Base-by-base conservation (phyloP, 2,888 invertebrate species). In the Hipparchia sbordonii region DNA sequence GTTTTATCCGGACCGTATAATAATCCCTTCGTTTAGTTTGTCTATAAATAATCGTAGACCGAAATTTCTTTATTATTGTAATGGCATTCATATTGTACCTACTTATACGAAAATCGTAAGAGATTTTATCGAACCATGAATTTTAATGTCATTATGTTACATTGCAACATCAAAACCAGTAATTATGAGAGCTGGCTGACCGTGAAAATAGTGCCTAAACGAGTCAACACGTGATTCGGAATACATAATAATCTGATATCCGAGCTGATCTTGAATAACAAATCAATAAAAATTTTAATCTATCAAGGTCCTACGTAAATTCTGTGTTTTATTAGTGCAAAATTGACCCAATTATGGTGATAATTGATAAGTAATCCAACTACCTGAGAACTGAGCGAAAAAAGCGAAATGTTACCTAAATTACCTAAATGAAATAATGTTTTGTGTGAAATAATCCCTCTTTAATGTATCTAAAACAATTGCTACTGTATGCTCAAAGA, bases 161-260 rank as follows among this genome's bases (percentile, higher is more conserved):
- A 57, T 67, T 67, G 56, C 67, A 57, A 67, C 46, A 67, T 12
- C 45, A 67, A 67, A 57, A 56, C 67, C 13, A 57, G 67, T 56
- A 57, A 67, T 67, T 57, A 57, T 57, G 45, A 10, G 57, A 56
- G 39, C 54, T 67, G 45, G 57, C 56, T 46, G 67, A 46, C 67
- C 67, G 46, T 67, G 67, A 57, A 67, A 67, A 67, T 57, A 10
- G 54, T 67, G 33, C 9, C 57, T 54, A 45, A 56, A 13, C 13
- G 33, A 13, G 52, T 45, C 45, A 45, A 46, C 65, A 65, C 46
- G 56, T 67, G 13, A 46, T 67, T 67, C 45, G 46, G 57, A 57
- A 45, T 56, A 56, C 56, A 67, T 13, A 67, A 57, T 13, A 46
- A 65, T 52, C 51, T 52, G 65, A 65, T 46, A 62, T 62, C 45